Conservation (phyloP, 1,140 invertebrate genomes). For the Drosophila elegans region DNA sequence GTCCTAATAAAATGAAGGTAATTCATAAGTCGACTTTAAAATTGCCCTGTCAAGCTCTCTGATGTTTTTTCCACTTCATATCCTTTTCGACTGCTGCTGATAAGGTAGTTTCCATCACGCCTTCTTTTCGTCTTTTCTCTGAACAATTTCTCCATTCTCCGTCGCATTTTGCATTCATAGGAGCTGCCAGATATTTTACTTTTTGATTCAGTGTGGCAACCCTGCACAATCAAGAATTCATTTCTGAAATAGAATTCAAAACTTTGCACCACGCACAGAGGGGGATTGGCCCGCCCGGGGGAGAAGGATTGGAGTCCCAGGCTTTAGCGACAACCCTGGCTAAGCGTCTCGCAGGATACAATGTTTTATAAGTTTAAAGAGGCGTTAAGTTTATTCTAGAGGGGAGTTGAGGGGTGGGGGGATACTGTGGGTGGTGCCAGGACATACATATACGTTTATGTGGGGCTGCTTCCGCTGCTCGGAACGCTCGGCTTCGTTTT, state of each 20-base stretch:
- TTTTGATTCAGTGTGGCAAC: conserved; percentile 22
- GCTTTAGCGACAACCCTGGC: neutral
- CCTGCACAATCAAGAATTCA: conserved; percentile 49
- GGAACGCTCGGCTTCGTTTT: conserved; percentile 54
- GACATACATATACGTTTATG: neutral
- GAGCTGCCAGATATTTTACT: conserved; percentile 53
- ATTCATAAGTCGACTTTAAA: neutral
- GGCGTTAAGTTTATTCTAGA: conserved; percentile 74
- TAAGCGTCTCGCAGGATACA: conserved; percentile 53
- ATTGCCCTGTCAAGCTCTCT: neutral
- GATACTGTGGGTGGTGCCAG: neutral
- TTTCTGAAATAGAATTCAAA: conserved; percentile 49
- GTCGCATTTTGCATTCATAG: neutral
- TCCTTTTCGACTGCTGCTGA: conserved; percentile 42
- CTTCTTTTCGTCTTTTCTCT: conserved; percentile 9
- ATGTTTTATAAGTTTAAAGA: conserved; percentile 78
- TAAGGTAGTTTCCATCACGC: conserved; percentile 42
- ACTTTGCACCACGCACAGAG: conserved; percentile 34
- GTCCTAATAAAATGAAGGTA: neutral
- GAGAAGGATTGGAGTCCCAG: neutral
- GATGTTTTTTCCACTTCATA: conserved; percentile 47
- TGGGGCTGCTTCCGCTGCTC: conserved; percentile 16
- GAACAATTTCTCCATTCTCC: conserved; percentile 11
- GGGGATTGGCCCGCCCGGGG: neutral
- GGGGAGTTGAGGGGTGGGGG: neutral